These are phyloP conservation scores for Acleris sparsana DNA, from an alignment of 2,888 invertebrate species.

Conservation along the genomic window DNA sequence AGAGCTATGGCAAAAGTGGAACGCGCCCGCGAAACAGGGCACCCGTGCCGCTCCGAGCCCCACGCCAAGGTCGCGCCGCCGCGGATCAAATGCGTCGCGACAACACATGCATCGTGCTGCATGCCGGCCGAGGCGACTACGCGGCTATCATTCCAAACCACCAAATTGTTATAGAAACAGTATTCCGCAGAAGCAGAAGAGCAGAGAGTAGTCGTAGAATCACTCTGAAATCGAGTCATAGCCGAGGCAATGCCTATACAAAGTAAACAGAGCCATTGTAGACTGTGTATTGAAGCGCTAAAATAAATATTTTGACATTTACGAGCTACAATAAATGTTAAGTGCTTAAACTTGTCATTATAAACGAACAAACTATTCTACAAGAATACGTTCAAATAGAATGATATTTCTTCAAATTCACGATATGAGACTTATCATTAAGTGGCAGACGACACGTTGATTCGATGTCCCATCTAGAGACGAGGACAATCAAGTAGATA, in stretches of 20 bases:
- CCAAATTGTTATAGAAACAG: neutral
- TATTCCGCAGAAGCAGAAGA: neutral
- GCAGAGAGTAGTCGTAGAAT: neutral
- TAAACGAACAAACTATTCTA: neutral
- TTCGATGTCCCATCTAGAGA: constrained; percentile 20
- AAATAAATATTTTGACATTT: constrained; percentile 1
- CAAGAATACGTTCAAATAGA: constrained; percentile 23
- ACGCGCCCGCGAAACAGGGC: constrained; percentile 75
- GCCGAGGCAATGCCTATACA: neutral
- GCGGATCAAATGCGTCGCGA: constrained; percentile 28
- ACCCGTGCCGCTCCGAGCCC: constrained; percentile 57
- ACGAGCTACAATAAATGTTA: constrained; percentile 1
- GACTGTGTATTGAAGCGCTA: neutral
- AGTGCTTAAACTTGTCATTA: neutral
- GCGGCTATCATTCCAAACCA: no score
- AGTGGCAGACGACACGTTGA: constrained; percentile 21
- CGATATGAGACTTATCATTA: constrained; percentile 24
- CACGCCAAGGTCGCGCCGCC: constrained; percentile 64
- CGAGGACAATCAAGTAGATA: constrained; percentile 11
- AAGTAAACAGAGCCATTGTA: neutral
- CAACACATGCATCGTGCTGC: constrained; percentile 1
- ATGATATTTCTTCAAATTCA: constrained; percentile 21
- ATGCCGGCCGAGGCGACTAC: neutral
- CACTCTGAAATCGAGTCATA: neutral
- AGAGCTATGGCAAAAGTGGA: constrained; percentile 78